Percentiles rank a stretch among this genome's conserved stretches.
These are phyloP conservation scores for Cryptocephalus moraei DNA, from an alignment of 2,888 invertebrate species.

Conservation along the genomic window DNA sequence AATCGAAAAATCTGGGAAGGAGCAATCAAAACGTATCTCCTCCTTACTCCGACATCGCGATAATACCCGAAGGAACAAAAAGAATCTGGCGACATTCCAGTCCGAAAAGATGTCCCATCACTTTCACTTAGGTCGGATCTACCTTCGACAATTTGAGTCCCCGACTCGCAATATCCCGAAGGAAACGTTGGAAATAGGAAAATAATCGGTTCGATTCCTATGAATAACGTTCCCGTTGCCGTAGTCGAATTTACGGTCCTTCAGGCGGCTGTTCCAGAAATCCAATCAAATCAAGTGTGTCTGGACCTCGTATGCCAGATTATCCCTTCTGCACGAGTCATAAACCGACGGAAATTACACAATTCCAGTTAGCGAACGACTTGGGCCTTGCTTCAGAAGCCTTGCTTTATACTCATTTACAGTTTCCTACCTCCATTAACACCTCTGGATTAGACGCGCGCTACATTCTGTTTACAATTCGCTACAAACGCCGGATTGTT, in stretches of 20 bases:
- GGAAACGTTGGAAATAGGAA: constrained; percentile 15
- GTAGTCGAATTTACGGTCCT: constrained; percentile 32
- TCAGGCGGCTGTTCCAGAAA: constrained; percentile 32
- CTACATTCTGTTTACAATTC: constrained; percentile 11
- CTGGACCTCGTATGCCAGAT: constrained; percentile 25
- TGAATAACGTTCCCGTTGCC: constrained; percentile 28
- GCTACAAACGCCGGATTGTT: constrained; percentile 4
- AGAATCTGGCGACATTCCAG: too few relatives aligned
- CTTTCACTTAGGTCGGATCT: too few relatives aligned
- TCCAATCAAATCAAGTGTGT: constrained; percentile 36
- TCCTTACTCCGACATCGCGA: too few relatives aligned
- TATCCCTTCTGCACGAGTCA: constrained; percentile 23
- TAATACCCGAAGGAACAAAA: too few relatives aligned
- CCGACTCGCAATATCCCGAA: constrained; percentile 14
- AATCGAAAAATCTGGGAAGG: too few relatives aligned
- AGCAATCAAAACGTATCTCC: too few relatives aligned
- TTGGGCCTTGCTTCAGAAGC: constrained; percentile 19
- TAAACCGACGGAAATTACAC: constrained; percentile 35
- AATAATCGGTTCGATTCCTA: constrained; percentile 26
- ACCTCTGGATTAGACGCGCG: constrained; percentile 18
- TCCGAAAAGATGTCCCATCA: too few relatives aligned
- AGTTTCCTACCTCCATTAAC: constrained; percentile 21
- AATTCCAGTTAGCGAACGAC: constrained; percentile 29
- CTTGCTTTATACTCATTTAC: constrained; percentile 23
- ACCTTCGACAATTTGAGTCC: constrained; percentile 12